Evolutionary conservation across 2,113 vertebrate species (phyloP).

Genomic region (Chrysemys picta): DNA sequence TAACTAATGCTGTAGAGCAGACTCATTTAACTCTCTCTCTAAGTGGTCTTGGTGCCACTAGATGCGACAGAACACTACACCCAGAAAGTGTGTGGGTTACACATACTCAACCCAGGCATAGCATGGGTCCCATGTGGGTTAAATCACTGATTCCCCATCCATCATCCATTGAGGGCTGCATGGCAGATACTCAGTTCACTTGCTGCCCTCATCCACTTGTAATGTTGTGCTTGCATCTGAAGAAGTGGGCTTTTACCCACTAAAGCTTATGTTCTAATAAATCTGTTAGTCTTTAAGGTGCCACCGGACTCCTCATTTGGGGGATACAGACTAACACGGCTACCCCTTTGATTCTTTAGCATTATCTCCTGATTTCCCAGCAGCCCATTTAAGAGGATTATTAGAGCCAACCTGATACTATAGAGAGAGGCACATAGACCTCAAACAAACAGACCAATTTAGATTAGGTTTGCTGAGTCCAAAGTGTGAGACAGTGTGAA

Average conservation of each 20-base stretch:
- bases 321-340: too few relatives aligned
- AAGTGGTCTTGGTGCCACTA: too few relatives aligned
- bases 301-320: too few relatives aligned
- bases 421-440: background rate
- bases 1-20: too few relatives aligned
- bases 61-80: too few relatives aligned
- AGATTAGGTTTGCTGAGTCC: accelerated
- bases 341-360: too few relatives aligned
- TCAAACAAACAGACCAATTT: background rate
- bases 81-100: too few relatives aligned
- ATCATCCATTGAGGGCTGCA: background rate
- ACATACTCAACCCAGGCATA: accelerated
- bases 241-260: too few relatives aligned
- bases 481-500: accelerated
- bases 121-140: background rate
- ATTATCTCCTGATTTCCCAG: accelerated
- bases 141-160: background rate
- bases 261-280: too few relatives aligned
- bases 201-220: accelerated
- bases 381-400: accelerated
- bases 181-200: background rate
- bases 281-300: too few relatives aligned
- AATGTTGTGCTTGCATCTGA: accelerated
- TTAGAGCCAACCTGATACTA: accelerated
- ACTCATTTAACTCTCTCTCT: too few relatives aligned